Base-by-base conservation (phyloP, 2,113 vertebrate genomes). In the Poicephalus gulielmi region DNA sequence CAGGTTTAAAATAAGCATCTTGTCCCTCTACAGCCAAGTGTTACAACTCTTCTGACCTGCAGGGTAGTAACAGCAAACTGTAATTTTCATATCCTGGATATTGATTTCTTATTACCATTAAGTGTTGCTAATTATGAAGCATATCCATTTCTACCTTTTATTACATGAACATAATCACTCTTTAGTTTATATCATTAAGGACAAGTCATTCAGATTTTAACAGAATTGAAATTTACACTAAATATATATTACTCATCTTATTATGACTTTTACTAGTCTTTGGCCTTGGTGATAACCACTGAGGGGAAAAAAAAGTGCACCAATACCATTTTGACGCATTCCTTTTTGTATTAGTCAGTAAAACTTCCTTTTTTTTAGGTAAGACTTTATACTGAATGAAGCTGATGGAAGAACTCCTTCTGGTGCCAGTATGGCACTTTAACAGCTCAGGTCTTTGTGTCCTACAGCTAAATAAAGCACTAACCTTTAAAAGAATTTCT, bases 401-500 rank as follows among this genome's bases (percentile, higher is more conserved):
- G 17, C 9, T 24, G 12, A 50, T 16, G 7, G 25, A 67, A 30
- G 12, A 10, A 22, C 10, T 50, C 60, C 77, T 74, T 73, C 71
- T 71, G 35, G 23, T 88, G 28, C 31, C 14, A 30, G 1, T 9
- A 7, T 35, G n/a, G 69, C 52, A 88, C 53, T 75, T 73, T 20
- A 73, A 52, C 39, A 73, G 8, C 33, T 78, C 49, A 31, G 2
- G 22, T 92, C 17, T 75, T 78, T 74, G 49, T 74, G 74, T 92
- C 52, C 37, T 93, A 63, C n/a, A 93, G 88, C 70, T 88, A 53
- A 93, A 92, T 84, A 92, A 90, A 96, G 68, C 24, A 71, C 30
- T 91, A 95, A 96, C 73, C 92, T 97, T 97, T 96, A 96, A 95
- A 95, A 95, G 76, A 93, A 90, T 62, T 91, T 78, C 73, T 27